Evolutionary conservation across 2,888 invertebrate genomes (phyloP).

Genomic region (Diarsia mendica): DNA sequence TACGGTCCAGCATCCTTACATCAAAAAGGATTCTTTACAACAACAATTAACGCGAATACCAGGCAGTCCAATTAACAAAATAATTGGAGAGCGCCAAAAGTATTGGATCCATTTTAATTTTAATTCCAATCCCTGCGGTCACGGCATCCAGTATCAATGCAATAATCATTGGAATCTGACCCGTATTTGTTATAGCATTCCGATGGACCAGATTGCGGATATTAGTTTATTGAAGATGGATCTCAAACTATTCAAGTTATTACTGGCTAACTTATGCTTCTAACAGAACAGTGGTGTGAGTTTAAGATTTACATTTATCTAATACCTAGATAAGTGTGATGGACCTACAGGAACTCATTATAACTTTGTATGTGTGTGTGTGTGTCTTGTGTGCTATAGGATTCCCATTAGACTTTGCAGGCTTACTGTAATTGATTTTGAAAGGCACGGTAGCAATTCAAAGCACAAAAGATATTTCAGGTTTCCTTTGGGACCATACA

Average conservation of each 20-base stretch:
- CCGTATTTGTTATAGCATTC: slow-evolving; percentile 32
- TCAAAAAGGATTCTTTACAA: slow-evolving; percentile 43
- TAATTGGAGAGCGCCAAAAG: slow-evolving; percentile 57
- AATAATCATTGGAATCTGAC: slow-evolving; percentile 29
- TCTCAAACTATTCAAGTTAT: slow-evolving; percentile 5
- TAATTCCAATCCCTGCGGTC: slow-evolving; percentile 48
- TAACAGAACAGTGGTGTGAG: neutral
- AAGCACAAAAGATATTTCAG: too few species aligned
- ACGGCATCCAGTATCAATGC: slow-evolving; percentile 4
- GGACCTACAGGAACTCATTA: too few species aligned
- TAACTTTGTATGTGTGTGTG: neutral
- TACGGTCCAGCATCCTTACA: slow-evolving; percentile 18
- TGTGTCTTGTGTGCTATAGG: too few species aligned
- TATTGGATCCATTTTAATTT: slow-evolving; percentile 52
- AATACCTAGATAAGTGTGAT: too few species aligned
- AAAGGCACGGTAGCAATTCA: neutral
- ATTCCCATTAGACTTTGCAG: neutral
- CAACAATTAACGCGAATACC: slow-evolving; percentile 43
- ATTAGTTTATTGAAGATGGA: slow-evolving; percentile 31
- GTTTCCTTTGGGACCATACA: neutral
- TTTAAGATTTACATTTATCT: too few species aligned
- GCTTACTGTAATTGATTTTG: neutral
- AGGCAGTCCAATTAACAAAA: slow-evolving; percentile 50
- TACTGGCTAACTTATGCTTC: neutral
- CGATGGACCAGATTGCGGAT: slow-evolving; percentile 13